Evolutionary conservation across 2,797 vertebrate species (phyloP).

Genomic region (Lutra lutra): DNA sequence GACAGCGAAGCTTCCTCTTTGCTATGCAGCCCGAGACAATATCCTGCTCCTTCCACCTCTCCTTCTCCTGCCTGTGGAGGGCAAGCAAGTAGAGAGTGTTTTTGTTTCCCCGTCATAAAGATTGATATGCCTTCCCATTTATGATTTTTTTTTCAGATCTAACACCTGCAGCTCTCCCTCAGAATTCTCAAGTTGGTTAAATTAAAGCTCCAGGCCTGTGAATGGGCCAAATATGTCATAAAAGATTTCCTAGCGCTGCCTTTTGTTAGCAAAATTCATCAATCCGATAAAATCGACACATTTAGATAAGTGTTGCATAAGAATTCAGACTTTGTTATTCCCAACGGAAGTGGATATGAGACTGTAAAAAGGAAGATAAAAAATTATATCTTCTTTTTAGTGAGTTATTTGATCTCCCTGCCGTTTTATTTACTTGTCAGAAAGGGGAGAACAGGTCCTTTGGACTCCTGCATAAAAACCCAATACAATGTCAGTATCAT

Average conservation of each 20-base stretch:
- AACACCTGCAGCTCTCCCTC: constrained; percentile 71
- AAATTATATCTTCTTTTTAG: constrained; percentile 76
- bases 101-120: constrained; percentile 77
- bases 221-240: constrained; percentile 76
- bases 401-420: constrained; percentile 75
- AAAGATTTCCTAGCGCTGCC: constrained; percentile 75
- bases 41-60: constrained; percentile 39
- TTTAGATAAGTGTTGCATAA: constrained; percentile 78
- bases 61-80: constrained; percentile 60
- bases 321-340: constrained; percentile 80
- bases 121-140: constrained; percentile 69
- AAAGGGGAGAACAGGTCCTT: constrained; percentile 55
- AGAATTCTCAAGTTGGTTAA: constrained; percentile 73
- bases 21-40: constrained; percentile 62
- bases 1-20: constrained; percentile 50
- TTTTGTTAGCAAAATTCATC: constrained; percentile 82
- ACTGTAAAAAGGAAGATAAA: constrained; percentile 79
- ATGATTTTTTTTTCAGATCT: constrained; percentile 50
- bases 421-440: constrained; percentile 78
- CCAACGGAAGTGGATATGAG: constrained; percentile 63
- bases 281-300: constrained; percentile 81
- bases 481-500: not conserved
- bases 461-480: constrained; percentile 17
- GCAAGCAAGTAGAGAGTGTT: constrained; percentile 57
- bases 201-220: constrained; percentile 74